Evolutionary conservation across 2,113 vertebrate genomes (phyloP).

Genomic region (Macrotis lagotis): DNA sequence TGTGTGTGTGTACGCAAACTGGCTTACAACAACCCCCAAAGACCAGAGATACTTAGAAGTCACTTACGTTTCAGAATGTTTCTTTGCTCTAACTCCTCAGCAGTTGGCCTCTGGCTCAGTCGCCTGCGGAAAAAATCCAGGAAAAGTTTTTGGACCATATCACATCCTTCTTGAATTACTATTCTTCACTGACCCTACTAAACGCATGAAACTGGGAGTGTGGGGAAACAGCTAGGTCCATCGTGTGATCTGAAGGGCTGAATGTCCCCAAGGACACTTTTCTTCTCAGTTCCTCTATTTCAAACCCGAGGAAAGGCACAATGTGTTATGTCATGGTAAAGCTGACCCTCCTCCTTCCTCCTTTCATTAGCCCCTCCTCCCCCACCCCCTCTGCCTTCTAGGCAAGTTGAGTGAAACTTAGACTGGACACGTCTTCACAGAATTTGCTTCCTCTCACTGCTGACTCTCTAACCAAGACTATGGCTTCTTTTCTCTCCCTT

Average conservation of each 20-base stretch:
- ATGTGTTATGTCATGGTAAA: constrained; percentile 66
- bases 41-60: not conserved
- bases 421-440: constrained; percentile 78
- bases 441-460: constrained; percentile 81
- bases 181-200: constrained; percentile 55
- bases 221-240: constrained; percentile 71
- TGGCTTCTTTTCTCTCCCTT: constrained; percentile 64
- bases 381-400: constrained; percentile 47
- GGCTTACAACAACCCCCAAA: not conserved
- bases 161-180: constrained; percentile 76
- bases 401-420: constrained; percentile 75
- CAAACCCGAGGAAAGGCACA: constrained; percentile 71
- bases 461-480: constrained; percentile 67
- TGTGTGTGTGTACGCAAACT: not conserved
- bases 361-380: constrained; percentile 44
- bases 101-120: constrained; percentile 97
- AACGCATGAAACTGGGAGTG: constrained; percentile 56
- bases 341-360: constrained; percentile 72
- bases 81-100: constrained; percentile 97
- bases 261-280: constrained; percentile 60
- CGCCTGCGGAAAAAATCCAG: constrained; percentile 90
- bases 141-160: constrained; percentile 88
- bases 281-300: constrained; percentile 79
- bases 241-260: constrained; percentile 67
- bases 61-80: constrained; percentile 99